Evolutionary conservation across 2,113 vertebrate species (phyloP).

Genomic region (Malurus elegans): DNA sequence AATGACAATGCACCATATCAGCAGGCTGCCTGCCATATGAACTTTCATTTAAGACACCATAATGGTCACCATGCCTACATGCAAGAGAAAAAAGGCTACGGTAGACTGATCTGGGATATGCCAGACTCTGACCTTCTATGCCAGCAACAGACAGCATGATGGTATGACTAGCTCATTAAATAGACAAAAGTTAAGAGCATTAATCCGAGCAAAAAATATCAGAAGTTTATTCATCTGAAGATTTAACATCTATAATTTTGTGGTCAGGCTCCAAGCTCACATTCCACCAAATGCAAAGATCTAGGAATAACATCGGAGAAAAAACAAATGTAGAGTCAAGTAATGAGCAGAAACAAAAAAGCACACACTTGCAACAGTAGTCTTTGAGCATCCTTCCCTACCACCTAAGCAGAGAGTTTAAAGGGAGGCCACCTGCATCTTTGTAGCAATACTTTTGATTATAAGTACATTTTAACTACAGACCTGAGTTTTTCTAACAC

Average conservation of each 20-base stretch:
- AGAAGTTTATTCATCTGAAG: neutral
- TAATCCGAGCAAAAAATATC: neutral
- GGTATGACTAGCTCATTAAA: neutral
- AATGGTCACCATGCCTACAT: accelerated
- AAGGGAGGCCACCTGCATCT: neutral
- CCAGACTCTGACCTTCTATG: neutral
- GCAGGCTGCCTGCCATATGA: neutral
- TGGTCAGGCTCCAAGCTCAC: neutral
- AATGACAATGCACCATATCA: neutral
- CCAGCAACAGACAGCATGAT: neutral
- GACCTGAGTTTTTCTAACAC: neutral
- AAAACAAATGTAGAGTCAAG: neutral
- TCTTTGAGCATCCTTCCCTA: neutral
- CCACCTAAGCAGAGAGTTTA: neutral
- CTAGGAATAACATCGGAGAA: neutral
- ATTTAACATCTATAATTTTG: neutral
- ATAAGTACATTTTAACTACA: neutral
- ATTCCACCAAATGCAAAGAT: neutral
- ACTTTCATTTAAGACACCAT: neutral
- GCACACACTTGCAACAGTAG: neutral
- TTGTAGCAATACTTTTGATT: neutral
- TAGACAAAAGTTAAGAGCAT: neutral
- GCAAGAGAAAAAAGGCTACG: neutral
- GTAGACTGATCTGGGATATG: neutral
- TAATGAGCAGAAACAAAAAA: neutral